A percentile compares a stretch with the other conserved stretches of the same genome.
phyloP scores from a whole-genome alignment of 2,888 invertebrate genomes.

The Quadriops clusia region DNA sequence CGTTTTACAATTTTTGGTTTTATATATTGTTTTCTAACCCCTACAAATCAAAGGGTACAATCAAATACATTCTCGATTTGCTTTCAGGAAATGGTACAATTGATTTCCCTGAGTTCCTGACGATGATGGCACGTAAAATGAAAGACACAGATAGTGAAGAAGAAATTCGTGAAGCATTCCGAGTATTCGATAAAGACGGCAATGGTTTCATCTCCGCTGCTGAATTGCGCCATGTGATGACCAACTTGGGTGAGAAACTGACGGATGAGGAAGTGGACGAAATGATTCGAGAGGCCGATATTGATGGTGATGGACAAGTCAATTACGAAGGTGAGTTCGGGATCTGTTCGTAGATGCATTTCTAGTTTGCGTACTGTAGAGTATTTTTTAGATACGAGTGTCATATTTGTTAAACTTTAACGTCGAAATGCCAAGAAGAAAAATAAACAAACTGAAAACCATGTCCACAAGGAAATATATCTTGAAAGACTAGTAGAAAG shows the following conservation, averaged over 20 bases:
- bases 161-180: conserved; percentile 97
- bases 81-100: conserved; percentile 92
- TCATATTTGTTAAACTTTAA: too few species aligned
- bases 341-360: too few species aligned
- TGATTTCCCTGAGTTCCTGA: conserved; percentile 99
- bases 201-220: conserved; percentile 98
- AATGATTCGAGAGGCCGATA: conserved; percentile 98
- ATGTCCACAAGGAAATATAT: too few species aligned
- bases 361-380: too few species aligned
- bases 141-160: conserved; percentile 99
- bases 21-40: too few species aligned
- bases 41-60: too few species aligned
- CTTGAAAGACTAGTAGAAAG: too few species aligned
- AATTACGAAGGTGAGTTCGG: conserved; percentile 76
- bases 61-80: conserved; percentile 1
- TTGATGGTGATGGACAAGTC: conserved; percentile 98
- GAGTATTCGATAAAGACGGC: conserved; percentile 98
- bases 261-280: conserved; percentile 99
- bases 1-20: too few species aligned
- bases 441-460: too few species aligned
- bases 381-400: too few species aligned
- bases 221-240: conserved; percentile 98
- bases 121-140: conserved; percentile 99
- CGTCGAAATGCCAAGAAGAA: too few species aligned
- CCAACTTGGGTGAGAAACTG: conserved; percentile 97